These are phyloP conservation scores for Melanotaenia duboulayi DNA, from an alignment of 2,113 vertebrate species.

Conservation along the genomic window DNA sequence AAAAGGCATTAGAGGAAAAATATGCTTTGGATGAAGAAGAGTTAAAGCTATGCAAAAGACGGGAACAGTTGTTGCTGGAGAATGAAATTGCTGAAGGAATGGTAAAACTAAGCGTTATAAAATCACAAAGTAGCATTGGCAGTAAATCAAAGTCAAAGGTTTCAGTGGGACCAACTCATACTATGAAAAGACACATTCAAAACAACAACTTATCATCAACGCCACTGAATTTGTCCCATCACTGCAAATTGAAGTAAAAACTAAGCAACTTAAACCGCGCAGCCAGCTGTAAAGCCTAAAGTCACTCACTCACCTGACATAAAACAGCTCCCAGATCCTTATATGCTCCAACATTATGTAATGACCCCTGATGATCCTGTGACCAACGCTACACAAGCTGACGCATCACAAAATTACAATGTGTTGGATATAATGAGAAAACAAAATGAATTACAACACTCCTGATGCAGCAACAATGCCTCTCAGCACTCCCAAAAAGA, in stretches of 20 bases:
- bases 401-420: neutral
- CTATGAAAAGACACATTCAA: neutral
- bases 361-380: neutral
- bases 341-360: neutral
- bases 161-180: neutral
- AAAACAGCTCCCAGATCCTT: neutral
- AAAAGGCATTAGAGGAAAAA: neutral
- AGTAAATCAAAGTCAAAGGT: neutral
- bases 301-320: neutral
- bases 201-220: constrained; percentile 2
- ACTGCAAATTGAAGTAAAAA: neutral
- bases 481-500: neutral
- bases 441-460: constrained; percentile 4
- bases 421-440: constrained; percentile 5
- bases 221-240: constrained; percentile 1
- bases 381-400: neutral
- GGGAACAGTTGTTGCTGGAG: neutral
- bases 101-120: neutral
- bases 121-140: neutral
- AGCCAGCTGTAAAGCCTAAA: neutral
- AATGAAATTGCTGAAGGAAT: neutral
- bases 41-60: neutral
- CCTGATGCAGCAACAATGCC: neutral
- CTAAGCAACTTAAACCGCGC: neutral
- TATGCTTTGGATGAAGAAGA: neutral